phyloP scores from a whole-genome alignment of 2,797 vertebrate genomes.

The Myotis findleyi region DNA sequence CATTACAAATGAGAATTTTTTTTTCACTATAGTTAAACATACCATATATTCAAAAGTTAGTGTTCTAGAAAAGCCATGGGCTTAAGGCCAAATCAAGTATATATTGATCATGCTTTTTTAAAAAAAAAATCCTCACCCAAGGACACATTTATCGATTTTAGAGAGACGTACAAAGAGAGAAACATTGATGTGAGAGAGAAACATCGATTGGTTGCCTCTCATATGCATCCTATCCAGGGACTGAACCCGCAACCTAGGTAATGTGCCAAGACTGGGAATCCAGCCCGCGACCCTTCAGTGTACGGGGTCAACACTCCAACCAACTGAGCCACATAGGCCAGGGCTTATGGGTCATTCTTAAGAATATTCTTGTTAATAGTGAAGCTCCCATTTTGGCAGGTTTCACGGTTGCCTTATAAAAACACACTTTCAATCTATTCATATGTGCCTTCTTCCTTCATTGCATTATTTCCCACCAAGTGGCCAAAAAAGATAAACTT shows the following conservation, averaged over 20 bases:
- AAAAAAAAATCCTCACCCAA: not conserved
- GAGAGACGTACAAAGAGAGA: not conserved
- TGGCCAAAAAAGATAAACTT: not conserved
- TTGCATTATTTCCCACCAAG: slow-evolving; percentile 11
- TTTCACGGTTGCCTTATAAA: slow-evolving; percentile 24
- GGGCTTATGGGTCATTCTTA: not conserved
- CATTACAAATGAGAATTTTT: not conserved
- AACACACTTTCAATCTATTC: not conserved
- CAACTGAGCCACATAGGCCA: not conserved
- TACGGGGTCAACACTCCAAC: not conserved
- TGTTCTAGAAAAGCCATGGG: not conserved
- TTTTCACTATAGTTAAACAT: not conserved
- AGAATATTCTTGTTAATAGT: not conserved
- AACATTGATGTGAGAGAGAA: not conserved
- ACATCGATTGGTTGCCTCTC: not conserved
- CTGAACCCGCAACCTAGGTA: not conserved
- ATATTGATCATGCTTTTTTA: not conserved
- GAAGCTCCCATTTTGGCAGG: not conserved
- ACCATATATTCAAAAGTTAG: not conserved
- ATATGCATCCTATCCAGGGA: not conserved
- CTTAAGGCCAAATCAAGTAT: slow-evolving; percentile 28
- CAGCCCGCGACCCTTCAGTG: not conserved
- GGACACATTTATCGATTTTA: not conserved
- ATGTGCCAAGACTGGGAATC: not conserved
- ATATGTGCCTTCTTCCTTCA: not conserved